Base-by-base conservation (phyloP, 2,888 invertebrate species). In the Bombylius discolor region DNA sequence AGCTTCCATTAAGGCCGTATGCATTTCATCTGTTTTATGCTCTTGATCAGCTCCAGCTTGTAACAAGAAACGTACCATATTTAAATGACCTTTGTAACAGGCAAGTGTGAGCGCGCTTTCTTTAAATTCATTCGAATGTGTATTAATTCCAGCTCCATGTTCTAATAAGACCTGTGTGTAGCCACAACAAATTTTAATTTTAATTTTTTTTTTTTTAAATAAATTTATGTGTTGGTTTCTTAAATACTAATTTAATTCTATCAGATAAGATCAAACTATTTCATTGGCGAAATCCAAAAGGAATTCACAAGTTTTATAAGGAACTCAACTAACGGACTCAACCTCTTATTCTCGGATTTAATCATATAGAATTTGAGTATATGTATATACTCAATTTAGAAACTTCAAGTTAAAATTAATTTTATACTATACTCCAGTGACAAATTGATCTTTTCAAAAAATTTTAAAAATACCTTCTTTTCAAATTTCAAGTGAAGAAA, bases 1-100 rank as follows among this genome's bases (percentile, higher is more conserved):
- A 53, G 98, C 98, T 76, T 99, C 98, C 97, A 99, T 98, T 49
- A 99, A 79, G 49, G 98, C 98, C 34, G 98, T 98, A 76, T 99
- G 98, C 96, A 99, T 96, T 78, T 99, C 99, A 73, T 98, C 97
- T 9, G 97, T 97, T 79, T 97, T 97, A 78, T 97, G 97, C 76
- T 97, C 96, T 74, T 95, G 82, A 76, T 97, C 96, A 23, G 96
- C 96, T 60, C 97, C 97, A 51, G 95, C 96, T 67, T 91, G 92
- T 63, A 99, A 76, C 61, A 99, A 81, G 76, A 94, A 97, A 65
- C 94, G 81, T 56, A 98, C 98, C 94, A 98, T 96, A 74, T 94
- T 93, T 66, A 96, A 79, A 77, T 97, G 96, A 53, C 93, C 94
- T 78, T 95, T 95, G 74, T 91, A 98, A 77, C 93, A 96, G 64